Conservation (phyloP, 2,797 vertebrate genomes). For the Falco peregrinus region DNA sequence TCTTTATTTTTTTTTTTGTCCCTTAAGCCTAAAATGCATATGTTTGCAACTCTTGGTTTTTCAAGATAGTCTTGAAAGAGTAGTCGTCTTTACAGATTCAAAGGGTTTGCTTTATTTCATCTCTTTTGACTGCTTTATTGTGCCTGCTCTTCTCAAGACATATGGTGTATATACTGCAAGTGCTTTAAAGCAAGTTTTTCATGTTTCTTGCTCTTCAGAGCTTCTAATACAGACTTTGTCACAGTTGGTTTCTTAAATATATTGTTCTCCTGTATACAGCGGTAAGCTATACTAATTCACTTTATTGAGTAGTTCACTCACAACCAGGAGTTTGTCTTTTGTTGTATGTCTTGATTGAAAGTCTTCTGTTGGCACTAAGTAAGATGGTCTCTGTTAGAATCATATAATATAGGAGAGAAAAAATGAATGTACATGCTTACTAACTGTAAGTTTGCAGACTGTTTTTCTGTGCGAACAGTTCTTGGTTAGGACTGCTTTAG, state of each 20-base stretch:
- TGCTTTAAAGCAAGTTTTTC: conserved; percentile 39
- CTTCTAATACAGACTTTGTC: conserved; percentile 16
- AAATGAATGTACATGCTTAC: fast-evolving
- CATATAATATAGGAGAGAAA: neutral
- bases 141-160: neutral
- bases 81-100: neutral
- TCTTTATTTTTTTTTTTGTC: neutral
- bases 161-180: neutral
- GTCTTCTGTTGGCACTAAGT: neutral
- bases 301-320: neutral
- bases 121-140: neutral
- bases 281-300: neutral
- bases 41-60: neutral
- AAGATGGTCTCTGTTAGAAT: neutral
- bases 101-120: conserved; percentile 10
- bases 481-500: neutral
- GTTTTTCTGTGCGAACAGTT: neutral
- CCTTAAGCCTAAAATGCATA: neutral
- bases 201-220: neutral
- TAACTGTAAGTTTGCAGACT: neutral
- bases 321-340: conserved; percentile 8
- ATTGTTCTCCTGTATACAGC: neutral
- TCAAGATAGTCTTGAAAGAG: neutral
- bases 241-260: conserved; percentile 9
- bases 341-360: conserved; percentile 20